Percentiles rank a stretch among this genome's conserved stretches.
Conservation (phyloP, 1,140 invertebrate species). For the Diachasmimorpha longicaudata region DNA sequence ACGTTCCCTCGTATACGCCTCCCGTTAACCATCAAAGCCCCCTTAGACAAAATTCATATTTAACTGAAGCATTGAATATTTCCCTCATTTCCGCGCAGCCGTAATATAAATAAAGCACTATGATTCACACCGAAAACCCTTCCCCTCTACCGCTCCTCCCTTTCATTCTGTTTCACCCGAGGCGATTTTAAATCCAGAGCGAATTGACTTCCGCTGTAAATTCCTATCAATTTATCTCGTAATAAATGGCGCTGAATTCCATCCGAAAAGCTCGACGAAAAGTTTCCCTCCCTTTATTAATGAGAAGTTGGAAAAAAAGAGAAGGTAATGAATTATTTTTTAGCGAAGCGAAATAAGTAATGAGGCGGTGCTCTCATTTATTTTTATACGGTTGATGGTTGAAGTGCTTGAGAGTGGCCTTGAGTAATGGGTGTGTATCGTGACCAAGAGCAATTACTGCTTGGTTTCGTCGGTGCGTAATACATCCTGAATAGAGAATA, state of each 20-base stretch:
- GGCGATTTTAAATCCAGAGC: background rate
- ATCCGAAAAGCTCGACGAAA: background rate
- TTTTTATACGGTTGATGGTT: background rate
- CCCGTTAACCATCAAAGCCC: background rate
- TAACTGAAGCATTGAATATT: background rate
- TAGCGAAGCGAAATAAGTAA: background rate
- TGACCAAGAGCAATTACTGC: background rate
- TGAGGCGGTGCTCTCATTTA: background rate
- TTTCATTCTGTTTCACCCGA: constrained; percentile 5
- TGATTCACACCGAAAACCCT: constrained; percentile 22
- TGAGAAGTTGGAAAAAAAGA: background rate
- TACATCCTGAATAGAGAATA: background rate
- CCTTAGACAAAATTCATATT: background rate
- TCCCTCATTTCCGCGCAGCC: constrained; percentile 2
- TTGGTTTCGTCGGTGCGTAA: background rate
- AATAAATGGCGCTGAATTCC: background rate
- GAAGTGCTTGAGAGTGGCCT: background rate
- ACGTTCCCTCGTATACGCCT: background rate
- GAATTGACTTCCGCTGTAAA: background rate
- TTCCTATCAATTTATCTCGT: background rate
- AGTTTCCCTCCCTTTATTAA: background rate
- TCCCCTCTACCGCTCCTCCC: background rate
- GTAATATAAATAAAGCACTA: constrained; percentile 4
- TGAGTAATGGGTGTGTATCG: background rate
- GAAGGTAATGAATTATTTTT: background rate